phyloP scores from a whole-genome alignment of 2,888 invertebrate genomes.

The Caenorhabditis uteleia region DNA sequence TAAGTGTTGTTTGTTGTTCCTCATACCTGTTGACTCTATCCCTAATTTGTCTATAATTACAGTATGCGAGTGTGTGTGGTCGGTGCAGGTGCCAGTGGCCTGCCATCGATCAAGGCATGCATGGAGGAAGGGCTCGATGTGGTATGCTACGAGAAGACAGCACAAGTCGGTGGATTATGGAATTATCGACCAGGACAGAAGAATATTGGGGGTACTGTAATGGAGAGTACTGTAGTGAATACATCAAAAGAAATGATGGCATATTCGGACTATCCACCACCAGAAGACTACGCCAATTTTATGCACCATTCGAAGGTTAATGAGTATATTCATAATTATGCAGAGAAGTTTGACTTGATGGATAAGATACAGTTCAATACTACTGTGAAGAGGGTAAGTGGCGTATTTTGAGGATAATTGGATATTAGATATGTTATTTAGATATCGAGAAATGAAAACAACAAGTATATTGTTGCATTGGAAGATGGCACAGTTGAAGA shows the following conservation, averaged over 20 bases:
- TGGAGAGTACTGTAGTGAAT: slow-evolving; percentile 71
- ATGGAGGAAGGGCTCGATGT: slow-evolving; percentile 63
- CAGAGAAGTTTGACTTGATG: slow-evolving; percentile 55
- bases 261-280: slow-evolving; percentile 69
- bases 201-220: slow-evolving; percentile 66
- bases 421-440: slow-evolving; percentile 1
- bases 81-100: slow-evolving; percentile 66
- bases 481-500: slow-evolving; percentile 56
- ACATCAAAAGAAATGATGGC: slow-evolving; percentile 71
- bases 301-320: slow-evolving; percentile 63
- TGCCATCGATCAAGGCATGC: slow-evolving; percentile 66
- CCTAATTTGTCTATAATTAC: background rate
- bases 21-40: background rate
- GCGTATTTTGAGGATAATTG: background rate
- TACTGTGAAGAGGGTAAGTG: slow-evolving; percentile 59
- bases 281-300: slow-evolving; percentile 56
- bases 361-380: slow-evolving; percentile 64
- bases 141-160: slow-evolving; percentile 64
- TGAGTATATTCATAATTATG: slow-evolving; percentile 64
- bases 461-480: slow-evolving; percentile 50
- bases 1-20: slow-evolving; percentile 2
- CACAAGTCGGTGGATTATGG: slow-evolving; percentile 67
- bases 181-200: slow-evolving; percentile 63
- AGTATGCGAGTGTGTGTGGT: slow-evolving; percentile 59
- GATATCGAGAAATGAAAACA: slow-evolving; percentile 40